Percentiles rank a stretch among this genome's conserved stretches.
Evolutionary conservation across 2,797 vertebrate species (phyloP).

Genomic region (Trematomus bernacchii): DNA sequence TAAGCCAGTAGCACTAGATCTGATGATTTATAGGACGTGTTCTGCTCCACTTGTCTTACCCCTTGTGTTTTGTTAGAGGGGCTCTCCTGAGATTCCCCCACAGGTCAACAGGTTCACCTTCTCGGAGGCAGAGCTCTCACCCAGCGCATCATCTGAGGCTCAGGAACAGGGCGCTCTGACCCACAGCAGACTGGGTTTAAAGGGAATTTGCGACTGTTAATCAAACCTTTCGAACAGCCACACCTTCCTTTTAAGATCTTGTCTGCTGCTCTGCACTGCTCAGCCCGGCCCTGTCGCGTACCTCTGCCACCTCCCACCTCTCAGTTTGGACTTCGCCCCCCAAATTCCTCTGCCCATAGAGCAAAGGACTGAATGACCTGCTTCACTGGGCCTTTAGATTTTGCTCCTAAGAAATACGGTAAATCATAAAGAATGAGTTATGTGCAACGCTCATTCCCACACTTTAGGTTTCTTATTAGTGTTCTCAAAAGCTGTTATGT

Average conservation of each 20-base stretch:
- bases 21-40: constrained; percentile 67
- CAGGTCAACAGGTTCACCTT: constrained; percentile 48
- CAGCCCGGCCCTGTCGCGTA: constrained; percentile 38
- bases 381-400: constrained; percentile 39
- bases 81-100: constrained; percentile 52
- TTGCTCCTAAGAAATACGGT: constrained; percentile 23
- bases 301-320: constrained; percentile 29
- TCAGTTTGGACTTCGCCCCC: constrained; percentile 40
- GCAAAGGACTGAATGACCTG: constrained; percentile 40
- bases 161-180: constrained; percentile 82
- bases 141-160: neutral
- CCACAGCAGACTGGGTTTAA: constrained; percentile 91
- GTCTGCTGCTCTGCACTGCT: constrained; percentile 86
- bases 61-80: constrained; percentile 38
- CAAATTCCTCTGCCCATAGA: constrained; percentile 21
- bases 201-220: constrained; percentile 92
- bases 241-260: constrained; percentile 93
- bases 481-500: constrained; percentile 7
- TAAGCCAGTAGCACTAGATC: constrained; percentile 51
- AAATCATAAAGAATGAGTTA: constrained; percentile 13
- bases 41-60: constrained; percentile 62
- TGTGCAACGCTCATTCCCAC: neutral
- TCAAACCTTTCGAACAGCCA: constrained; percentile 88
- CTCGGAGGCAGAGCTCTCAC: constrained; percentile 28
- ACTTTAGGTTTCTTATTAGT: constrained; percentile 7